These are phyloP conservation scores for Drosophila incognita DNA, from an alignment of 2,888 invertebrate genomes.

Conservation along the genomic window DNA sequence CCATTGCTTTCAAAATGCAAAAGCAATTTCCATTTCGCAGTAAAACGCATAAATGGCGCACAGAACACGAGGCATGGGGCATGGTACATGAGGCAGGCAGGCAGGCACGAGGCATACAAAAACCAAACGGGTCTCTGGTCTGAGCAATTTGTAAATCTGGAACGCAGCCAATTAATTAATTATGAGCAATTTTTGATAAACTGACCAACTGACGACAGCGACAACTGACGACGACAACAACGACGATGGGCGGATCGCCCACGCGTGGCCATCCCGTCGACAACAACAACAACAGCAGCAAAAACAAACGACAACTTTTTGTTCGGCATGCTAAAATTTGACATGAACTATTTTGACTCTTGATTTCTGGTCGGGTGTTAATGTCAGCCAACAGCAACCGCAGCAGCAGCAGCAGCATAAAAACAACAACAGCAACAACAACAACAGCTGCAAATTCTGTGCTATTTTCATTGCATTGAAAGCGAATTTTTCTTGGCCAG, in stretches of 20 bases:
- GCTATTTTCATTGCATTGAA: slow-evolving; percentile 78
- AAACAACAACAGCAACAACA: not conserved
- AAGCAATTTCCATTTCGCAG: slow-evolving; percentile 73
- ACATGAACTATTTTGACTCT: slow-evolving; percentile 66
- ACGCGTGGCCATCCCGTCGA: slow-evolving; percentile 50
- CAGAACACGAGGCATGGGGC: slow-evolving; percentile 14
- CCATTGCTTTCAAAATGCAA: slow-evolving; percentile 58
- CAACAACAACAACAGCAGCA: slow-evolving; percentile 5
- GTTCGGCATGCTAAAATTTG: slow-evolving; percentile 63
- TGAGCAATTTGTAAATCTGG: slow-evolving; percentile 82
- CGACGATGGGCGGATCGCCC: slow-evolving; percentile 50
- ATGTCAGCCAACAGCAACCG: slow-evolving; percentile 37
- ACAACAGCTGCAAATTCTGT: slow-evolving; percentile 28
- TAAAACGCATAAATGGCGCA: slow-evolving; percentile 57
- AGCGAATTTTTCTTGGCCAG: slow-evolving; percentile 65
- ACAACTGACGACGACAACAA: slow-evolving; percentile 28
- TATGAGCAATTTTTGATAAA: slow-evolving; percentile 82
- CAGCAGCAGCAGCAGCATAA: not conserved
- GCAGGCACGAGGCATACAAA: slow-evolving; percentile 30
- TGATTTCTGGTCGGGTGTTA: slow-evolving; percentile 56
- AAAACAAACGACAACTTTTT: slow-evolving; percentile 15
- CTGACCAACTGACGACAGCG: slow-evolving; percentile 59
- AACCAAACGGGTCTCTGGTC: slow-evolving; percentile 25
- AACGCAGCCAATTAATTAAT: slow-evolving; percentile 84
- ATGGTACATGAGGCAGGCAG: slow-evolving; percentile 12